Conservation (phyloP, 2,113 vertebrate species). For the Chaetorhynchus papuensis region DNA sequence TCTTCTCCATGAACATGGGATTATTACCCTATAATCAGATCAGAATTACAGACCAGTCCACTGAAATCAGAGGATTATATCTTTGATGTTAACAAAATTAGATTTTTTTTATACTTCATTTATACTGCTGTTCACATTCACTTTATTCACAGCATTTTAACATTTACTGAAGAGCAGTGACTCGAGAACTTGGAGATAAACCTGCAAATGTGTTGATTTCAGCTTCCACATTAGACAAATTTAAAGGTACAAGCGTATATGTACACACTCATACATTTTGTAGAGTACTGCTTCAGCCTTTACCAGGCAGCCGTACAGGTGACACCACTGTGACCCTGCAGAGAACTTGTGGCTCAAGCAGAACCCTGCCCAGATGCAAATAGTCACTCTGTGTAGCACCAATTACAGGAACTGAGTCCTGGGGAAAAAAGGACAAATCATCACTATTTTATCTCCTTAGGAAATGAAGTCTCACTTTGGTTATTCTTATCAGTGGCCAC, state of each 20-base stretch:
- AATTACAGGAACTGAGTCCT: neutral
- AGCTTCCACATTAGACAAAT: neutral
- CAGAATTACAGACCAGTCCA: neutral
- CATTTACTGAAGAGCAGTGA: neutral
- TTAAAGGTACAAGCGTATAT: accelerated
- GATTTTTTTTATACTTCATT: neutral
- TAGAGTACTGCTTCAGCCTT: neutral
- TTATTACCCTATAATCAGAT: neutral
- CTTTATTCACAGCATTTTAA: neutral
- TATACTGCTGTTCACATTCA: neutral
- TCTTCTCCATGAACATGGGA: neutral
- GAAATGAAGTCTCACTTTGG: neutral
- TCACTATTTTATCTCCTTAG: neutral
- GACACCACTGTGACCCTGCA: neutral
- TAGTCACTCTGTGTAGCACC: neutral
- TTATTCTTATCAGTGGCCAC: neutral
- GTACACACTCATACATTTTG: neutral
- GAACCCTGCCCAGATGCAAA: neutral
- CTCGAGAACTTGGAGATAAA: neutral
- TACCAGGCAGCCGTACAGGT: neutral
- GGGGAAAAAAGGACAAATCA: neutral
- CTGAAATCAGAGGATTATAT: neutral
- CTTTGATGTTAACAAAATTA: neutral
- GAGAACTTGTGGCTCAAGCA: neutral
- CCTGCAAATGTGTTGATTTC: neutral